phyloP scores from a whole-genome alignment of 2,113 vertebrate genomes.

The Dolichallabes microphthalmus region DNA sequence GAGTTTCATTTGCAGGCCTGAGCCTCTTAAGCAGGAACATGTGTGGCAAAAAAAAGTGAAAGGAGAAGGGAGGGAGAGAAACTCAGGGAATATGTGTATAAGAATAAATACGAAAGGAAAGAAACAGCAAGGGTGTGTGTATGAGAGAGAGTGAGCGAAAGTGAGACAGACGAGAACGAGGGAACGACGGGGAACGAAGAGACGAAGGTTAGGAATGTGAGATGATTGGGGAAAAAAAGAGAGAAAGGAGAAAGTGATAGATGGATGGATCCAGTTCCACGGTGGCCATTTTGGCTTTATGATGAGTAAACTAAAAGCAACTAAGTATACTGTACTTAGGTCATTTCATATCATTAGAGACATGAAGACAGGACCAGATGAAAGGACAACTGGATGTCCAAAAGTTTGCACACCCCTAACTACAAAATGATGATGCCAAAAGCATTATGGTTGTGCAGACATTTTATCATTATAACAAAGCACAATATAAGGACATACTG shows the following conservation, averaged over 20 bases:
- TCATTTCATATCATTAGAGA: neutral
- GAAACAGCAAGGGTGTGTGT: neutral
- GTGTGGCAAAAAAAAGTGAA: slow-evolving; percentile 59
- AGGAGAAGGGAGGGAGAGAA: neutral
- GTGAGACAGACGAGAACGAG: neutral
- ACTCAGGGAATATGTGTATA: neutral
- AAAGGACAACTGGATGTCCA: neutral
- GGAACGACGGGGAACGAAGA: neutral
- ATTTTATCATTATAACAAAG: neutral
- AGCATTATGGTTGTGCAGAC: neutral
- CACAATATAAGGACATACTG: neutral
- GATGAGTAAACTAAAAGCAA: neutral
- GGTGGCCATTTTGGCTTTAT: slow-evolving; percentile 13
- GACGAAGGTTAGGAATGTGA: neutral
- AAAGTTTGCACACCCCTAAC: neutral
- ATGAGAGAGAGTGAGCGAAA: neutral
- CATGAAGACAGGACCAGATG: neutral
- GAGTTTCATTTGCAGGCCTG: slow-evolving; percentile 67
- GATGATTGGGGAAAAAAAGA: too few relatives aligned
- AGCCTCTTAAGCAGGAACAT: slow-evolving; percentile 74
- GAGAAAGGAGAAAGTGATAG: neutral
- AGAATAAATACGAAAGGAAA: neutral
- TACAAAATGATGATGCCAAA: neutral
- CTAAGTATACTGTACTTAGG: neutral
- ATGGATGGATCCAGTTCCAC: neutral